Base-by-base conservation (phyloP, 2,888 invertebrate genomes). In the Hemithea aestivaria region DNA sequence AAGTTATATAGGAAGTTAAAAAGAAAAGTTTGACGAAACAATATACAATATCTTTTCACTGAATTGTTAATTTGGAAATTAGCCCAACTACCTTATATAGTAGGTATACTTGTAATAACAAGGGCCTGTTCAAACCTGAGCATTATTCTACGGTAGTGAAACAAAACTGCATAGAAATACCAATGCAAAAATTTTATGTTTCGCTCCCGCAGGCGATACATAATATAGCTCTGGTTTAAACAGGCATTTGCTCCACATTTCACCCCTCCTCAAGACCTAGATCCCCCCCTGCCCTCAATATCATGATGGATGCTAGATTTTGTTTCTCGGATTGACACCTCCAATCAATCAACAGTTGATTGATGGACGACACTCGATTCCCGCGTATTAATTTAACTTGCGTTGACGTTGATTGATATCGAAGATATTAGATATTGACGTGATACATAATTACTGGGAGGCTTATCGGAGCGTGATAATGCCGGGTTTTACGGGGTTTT, bases 311-410 rank as follows among this genome's bases (percentile, higher is more conserved):
- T 73, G 67, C 61, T 51, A 60, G 62, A 63, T 60, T 66, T 58
- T 66, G 69, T 72, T 68, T 66, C 62, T 61, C 43, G 57, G 57
- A 67, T 60, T 67, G 71, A 64, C 69, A 64, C 54, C 56, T 53
- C 64, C 62, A 63, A 80, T 82, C 84, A 75, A 83, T 83, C 83
- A 80, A 58, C 56, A 40, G 35, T 54, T 81, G 84, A 85, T 80
- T 73, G 85, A 84, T 81, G 67, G 61, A 66, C 72, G 78, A 78
- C 75, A 77, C 68, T 62, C 74, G 70, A 73, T 72, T 76, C 79
- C 69, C 66, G 69, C 66, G 32, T 30, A 29, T 36, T 30, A 72
- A 63, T 62, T 76, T 68, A 70, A 69, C 66, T 66, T 64, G 48
- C 10, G 46, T 49, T 62, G 77, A 77, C 76, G 59, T 66, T 76